These are phyloP conservation scores for Cylas formicarius DNA, from an alignment of 1,140 invertebrate genomes.

Conservation along the genomic window DNA sequence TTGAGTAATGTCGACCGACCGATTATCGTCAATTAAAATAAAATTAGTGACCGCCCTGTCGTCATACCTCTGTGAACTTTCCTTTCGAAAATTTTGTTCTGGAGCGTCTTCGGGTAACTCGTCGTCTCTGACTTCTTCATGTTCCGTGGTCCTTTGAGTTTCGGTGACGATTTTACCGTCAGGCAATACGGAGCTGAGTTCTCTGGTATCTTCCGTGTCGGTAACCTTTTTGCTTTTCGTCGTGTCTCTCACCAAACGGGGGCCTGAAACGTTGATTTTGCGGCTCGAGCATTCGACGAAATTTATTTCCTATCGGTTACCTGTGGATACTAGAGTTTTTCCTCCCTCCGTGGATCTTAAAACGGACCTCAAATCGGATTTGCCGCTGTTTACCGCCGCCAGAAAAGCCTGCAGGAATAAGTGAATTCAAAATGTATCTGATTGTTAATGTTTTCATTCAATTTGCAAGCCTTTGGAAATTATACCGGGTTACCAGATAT, in stretches of 20 bases:
- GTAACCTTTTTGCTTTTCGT: conserved; percentile 68
- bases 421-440: too few relatives aligned
- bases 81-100: conserved; percentile 45
- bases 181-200: conserved; percentile 45
- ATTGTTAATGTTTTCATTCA: too few relatives aligned
- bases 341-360: conserved; percentile 51
- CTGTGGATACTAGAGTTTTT: conserved; percentile 51
- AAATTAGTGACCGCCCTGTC: not conserved
- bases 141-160: conserved; percentile 68
- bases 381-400: conserved; percentile 60
- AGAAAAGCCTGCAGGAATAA: conserved; percentile 59
- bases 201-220: conserved; percentile 71
- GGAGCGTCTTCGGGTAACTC: conserved; percentile 56
- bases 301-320: conserved; percentile 28
- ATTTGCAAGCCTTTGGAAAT: too few relatives aligned
- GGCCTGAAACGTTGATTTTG: conserved; percentile 32
- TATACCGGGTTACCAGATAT: too few relatives aligned
- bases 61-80: conserved; percentile 47
- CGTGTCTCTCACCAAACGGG: conserved; percentile 66
- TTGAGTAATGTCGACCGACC: too few relatives aligned
- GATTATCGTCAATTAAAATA: too few relatives aligned
- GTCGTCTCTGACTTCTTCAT: conserved; percentile 74
- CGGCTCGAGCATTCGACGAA: too few relatives aligned
- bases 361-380: conserved; percentile 59
- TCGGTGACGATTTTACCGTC: conserved; percentile 82